These are phyloP conservation scores for Paragorgia papillata DNA, from an alignment of 92 coral and sea anemone species.

Conservation along the genomic window DNA sequence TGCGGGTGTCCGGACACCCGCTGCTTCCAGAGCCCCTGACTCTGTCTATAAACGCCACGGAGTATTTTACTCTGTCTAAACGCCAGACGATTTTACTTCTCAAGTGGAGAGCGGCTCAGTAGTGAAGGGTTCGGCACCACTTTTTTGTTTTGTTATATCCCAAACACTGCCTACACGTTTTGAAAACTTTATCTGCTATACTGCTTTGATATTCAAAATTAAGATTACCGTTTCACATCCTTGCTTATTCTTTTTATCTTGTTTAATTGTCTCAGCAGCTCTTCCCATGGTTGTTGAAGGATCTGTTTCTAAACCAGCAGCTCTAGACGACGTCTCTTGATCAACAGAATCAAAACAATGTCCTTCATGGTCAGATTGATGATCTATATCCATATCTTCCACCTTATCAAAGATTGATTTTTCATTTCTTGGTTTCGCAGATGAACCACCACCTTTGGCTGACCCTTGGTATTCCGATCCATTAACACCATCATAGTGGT, in stretches of 20 bases:
- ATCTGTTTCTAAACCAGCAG: not conserved
- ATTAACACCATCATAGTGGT: not conserved
- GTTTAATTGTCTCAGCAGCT: not conserved
- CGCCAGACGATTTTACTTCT: too few relatives aligned
- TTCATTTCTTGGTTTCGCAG: not conserved
- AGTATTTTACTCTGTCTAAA: too few relatives aligned
- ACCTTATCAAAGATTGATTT: conserved; percentile 50
- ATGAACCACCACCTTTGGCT: not conserved
- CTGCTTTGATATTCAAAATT: too few relatives aligned
- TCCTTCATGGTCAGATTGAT: conserved; percentile 35
- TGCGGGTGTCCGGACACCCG: too few relatives aligned
- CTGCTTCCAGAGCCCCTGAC: too few relatives aligned
- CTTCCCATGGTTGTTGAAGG: not conserved
- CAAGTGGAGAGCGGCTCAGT: too few relatives aligned
- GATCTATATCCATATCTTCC: conserved; percentile 68
- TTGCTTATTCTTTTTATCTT: not conserved
- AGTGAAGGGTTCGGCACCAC: too few relatives aligned
- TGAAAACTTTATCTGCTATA: too few relatives aligned
- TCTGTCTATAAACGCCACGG: too few relatives aligned
- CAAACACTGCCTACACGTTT: too few relatives aligned
- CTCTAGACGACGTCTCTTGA: not conserved
- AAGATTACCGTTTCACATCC: not conserved
- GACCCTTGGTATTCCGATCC: not conserved
- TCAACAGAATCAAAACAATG: not conserved
- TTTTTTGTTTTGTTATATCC: too few relatives aligned